Conservation (phyloP, 2,797 vertebrate species). For the Hydrocynus forskahlii region DNA sequence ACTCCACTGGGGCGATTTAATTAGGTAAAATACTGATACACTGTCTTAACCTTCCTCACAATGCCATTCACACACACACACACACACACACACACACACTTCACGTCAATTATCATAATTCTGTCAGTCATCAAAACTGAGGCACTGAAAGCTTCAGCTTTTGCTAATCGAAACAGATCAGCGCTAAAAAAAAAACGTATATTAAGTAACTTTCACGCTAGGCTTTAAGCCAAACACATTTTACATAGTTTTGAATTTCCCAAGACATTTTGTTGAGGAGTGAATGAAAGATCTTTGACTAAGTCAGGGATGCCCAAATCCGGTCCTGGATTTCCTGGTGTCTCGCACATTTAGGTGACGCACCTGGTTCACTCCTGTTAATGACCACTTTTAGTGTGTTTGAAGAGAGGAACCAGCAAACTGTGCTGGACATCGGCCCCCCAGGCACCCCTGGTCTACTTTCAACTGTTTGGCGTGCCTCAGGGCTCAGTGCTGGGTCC, state of each 20-base stretch:
- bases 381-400: too few species aligned
- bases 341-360: too few species aligned
- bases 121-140: background rate
- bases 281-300: background rate
- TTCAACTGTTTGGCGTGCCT: background rate
- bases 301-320: too few species aligned
- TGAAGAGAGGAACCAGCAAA: too few species aligned
- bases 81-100: background rate
- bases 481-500: conserved; percentile 4
- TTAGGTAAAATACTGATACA: background rate
- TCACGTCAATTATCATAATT: background rate
- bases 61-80: background rate
- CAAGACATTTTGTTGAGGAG: background rate
- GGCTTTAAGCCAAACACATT: too few species aligned
- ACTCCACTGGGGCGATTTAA: background rate
- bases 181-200: background rate
- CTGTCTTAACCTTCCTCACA: background rate
- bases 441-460: background rate
- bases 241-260: background rate
- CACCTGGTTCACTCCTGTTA: too few species aligned
- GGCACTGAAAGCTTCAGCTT: background rate
- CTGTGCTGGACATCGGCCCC: background rate
- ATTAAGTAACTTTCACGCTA: too few species aligned
- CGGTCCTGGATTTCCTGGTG: too few species aligned
- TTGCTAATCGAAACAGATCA: background rate